Evolutionary conservation across 1,140 invertebrate genomes (phyloP).

Genomic region (Cepaea nemoralis): DNA sequence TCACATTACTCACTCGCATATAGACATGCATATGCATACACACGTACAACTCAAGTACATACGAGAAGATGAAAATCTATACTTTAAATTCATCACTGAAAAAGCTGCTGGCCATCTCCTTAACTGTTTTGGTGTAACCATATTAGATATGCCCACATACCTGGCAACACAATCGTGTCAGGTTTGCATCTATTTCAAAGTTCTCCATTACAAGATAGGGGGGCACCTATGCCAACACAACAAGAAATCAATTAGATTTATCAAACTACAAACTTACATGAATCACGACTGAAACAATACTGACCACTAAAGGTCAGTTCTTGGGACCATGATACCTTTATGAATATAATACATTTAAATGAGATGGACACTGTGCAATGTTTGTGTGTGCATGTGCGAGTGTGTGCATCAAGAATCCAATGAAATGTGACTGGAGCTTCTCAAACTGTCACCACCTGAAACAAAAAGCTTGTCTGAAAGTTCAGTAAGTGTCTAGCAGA

Average conservation of each 20-base stretch:
- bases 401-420: not conserved
- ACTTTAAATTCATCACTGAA: not conserved
- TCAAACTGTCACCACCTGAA: slow-evolving; percentile 31
- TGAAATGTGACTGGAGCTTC: not conserved
- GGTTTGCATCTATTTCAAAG: slow-evolving; percentile 38
- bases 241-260: slow-evolving; percentile 43
- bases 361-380: not conserved
- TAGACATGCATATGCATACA: too few relatives aligned
- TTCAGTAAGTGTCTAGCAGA: too few relatives aligned
- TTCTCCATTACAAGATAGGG: slow-evolving; percentile 37
- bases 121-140: slow-evolving; percentile 3
- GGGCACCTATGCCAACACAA: slow-evolving; percentile 44
- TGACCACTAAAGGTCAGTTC: not conserved
- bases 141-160: slow-evolving; percentile 35
- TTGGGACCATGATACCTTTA: not conserved
- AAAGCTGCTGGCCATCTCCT: not conserved
- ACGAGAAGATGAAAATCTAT: not conserved
- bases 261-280: slow-evolving; percentile 10
- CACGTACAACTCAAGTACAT: not conserved
- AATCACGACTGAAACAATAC: not conserved
- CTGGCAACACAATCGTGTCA: slow-evolving; percentile 41
- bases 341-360: slow-evolving; percentile 17
- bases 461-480: slow-evolving; percentile 34
- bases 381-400: not conserved
- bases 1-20: too few relatives aligned